Evolutionary conservation across 2,113 vertebrate species (phyloP).

Genomic region (Tonatia bakeri): DNA sequence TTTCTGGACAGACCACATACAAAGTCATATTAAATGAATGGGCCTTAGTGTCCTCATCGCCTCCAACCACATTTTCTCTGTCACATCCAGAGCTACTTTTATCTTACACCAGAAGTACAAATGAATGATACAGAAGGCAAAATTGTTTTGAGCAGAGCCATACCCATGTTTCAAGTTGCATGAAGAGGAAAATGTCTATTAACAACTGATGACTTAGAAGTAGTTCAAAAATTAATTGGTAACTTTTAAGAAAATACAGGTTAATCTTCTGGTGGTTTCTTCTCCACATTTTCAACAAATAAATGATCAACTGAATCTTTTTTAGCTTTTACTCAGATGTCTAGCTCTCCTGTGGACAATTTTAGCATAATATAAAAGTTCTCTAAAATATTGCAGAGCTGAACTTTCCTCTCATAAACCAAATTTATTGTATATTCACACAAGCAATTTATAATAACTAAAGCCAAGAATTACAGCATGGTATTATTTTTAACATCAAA

Average conservation of each 20-base stretch:
- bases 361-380: not conserved
- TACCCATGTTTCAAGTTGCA: not conserved
- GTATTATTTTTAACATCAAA: not conserved
- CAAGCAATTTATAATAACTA: not conserved
- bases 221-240: not conserved
- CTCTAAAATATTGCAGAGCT: not conserved
- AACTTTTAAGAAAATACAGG: not conserved
- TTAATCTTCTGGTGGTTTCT: not conserved
- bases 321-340: not conserved
- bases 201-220: not conserved
- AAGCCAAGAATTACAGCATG: not conserved
- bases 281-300: not conserved
- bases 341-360: not conserved
- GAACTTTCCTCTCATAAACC: not conserved
- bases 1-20: too few species aligned
- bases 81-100: not conserved
- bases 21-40: not conserved
- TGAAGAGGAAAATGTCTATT: not conserved
- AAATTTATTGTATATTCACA: not conserved
- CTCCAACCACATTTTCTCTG: not conserved
- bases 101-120: not conserved
- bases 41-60: not conserved
- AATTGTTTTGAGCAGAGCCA: not conserved
- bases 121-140: not conserved
- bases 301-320: not conserved